phyloP scores from a whole-genome alignment of 2,888 invertebrate species.

The Helleia helle region DNA sequence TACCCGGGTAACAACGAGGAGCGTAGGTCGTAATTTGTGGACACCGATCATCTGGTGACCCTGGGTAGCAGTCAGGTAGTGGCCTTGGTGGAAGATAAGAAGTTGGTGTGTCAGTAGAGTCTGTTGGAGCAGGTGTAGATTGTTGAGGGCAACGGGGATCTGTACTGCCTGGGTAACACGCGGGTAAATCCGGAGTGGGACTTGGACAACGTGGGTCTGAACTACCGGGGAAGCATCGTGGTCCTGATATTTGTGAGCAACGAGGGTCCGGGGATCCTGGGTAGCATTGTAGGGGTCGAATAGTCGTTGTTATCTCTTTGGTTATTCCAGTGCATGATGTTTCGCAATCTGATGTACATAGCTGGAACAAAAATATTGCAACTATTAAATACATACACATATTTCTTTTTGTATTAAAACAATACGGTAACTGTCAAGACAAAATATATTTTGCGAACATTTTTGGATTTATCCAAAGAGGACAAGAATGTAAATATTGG shows the following conservation, averaged over 20 bases:
- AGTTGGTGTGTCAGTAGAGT: slow-evolving; percentile 27
- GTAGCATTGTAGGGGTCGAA: slow-evolving; percentile 37
- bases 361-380: slow-evolving; percentile 31
- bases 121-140: slow-evolving; percentile 32
- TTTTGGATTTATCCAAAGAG: no score
- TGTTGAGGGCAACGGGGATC: slow-evolving; percentile 30
- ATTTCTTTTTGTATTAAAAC: no score
- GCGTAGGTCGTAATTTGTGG: slow-evolving; percentile 27
- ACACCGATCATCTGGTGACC: slow-evolving; percentile 32
- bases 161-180: slow-evolving; percentile 37
- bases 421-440: no score
- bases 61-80: slow-evolving; percentile 32
- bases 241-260: no score
- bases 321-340: slow-evolving; percentile 42
- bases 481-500: no score
- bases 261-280: slow-evolving; percentile 45
- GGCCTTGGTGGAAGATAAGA: slow-evolving; percentile 28
- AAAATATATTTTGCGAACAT: no score
- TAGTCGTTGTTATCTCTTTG: slow-evolving; percentile 43
- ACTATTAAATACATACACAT: neutral
- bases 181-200: slow-evolving; percentile 35
- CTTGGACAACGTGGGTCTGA: slow-evolving; percentile 40
- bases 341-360: slow-evolving; percentile 56
- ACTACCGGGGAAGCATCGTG: slow-evolving; percentile 37
- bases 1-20: slow-evolving; percentile 37